Base-by-base conservation (phyloP, 2,888 invertebrate genomes). In the Fissipunctia ypsillon region DNA sequence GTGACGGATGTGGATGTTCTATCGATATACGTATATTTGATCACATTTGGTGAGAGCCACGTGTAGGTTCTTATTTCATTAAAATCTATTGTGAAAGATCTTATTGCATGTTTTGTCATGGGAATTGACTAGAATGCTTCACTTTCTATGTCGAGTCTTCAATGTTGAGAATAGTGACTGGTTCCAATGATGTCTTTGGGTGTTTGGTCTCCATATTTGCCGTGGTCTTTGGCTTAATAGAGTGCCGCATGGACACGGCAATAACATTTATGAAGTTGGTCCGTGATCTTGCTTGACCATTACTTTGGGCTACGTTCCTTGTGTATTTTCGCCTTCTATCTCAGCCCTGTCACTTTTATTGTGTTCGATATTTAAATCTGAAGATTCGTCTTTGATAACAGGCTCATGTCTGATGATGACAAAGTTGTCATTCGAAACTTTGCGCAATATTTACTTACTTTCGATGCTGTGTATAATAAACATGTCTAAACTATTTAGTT, bases 401-500 rank as follows among this genome's bases (percentile, higher is more conserved):
- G 4, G 16, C 12, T 43, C 0, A 31, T 12, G 19, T 25, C 6
- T 56, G 16, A 25, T n/a, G 14, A 28, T 28, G 45, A 56, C 7
- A 35, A 50, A 59, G 0, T 70, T 28, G 1, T 38, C 9, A 69
- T 35, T 57, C 6, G 2, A 64, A 63, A 71, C 38, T 38, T 31
- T 25, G 2, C 9, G 12, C 16, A 19, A 63, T 57, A 64, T 76
- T 63, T 76, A 52, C 45, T 60, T 60, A 45, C 22, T 71, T 70
- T 38, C 16, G 57, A 56, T 50, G 28, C 16, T n/a, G 10, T 50
- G 12, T 50, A 4, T n/a, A 75, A 38, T 57, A 38, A 70, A 60
- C 69, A 54, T 48, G 65, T 56, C 74, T 45, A 5, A 67, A 73
- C 45, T 67, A 35, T 54, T 59, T 52, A 69, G 71, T 80, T 71